phyloP scores from a whole-genome alignment of 2,888 invertebrate genomes.

The Bombyx huttoni region DNA sequence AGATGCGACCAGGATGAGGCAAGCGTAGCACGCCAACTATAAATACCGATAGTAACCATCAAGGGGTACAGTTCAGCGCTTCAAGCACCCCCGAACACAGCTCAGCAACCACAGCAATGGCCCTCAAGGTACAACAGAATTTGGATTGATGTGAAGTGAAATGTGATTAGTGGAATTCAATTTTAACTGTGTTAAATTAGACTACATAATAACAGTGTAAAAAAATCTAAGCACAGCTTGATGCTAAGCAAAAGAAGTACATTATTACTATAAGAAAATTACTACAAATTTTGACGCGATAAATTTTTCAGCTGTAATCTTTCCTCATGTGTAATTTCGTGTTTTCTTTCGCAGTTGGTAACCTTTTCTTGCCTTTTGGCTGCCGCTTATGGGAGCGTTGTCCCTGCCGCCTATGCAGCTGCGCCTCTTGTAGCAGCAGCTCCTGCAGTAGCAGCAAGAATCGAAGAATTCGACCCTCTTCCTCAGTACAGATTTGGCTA shows the following conservation, averaged over 20 bases:
- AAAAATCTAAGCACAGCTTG: too few species aligned
- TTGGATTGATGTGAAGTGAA: slow-evolving; percentile 19
- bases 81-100: slow-evolving; percentile 50
- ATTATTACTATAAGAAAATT: too few species aligned
- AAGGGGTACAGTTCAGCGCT: slow-evolving; percentile 56
- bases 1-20: slow-evolving; percentile 68
- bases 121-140: slow-evolving; percentile 53
- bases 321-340: neutral
- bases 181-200: too few species aligned
- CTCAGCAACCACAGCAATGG: slow-evolving; percentile 44
- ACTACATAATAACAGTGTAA: neutral
- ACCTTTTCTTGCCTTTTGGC: slow-evolving; percentile 53
- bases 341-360: slow-evolving; percentile 41
- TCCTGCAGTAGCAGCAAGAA: slow-evolving; percentile 34
- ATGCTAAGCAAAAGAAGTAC: too few species aligned
- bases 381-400: slow-evolving; percentile 39
- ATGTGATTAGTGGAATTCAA: slow-evolving; percentile 13
- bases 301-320: too few species aligned
- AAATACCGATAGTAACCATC: slow-evolving; percentile 47
- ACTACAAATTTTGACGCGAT: too few species aligned
- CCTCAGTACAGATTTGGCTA: slow-evolving; percentile 72
- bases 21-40: slow-evolving; percentile 47
- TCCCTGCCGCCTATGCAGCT: slow-evolving; percentile 35
- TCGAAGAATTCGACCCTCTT: slow-evolving; percentile 64
- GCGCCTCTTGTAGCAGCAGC: slow-evolving; percentile 37